phyloP scores from a whole-genome alignment of 92 coral and sea anemone species.

The Metridium senile region DNA sequence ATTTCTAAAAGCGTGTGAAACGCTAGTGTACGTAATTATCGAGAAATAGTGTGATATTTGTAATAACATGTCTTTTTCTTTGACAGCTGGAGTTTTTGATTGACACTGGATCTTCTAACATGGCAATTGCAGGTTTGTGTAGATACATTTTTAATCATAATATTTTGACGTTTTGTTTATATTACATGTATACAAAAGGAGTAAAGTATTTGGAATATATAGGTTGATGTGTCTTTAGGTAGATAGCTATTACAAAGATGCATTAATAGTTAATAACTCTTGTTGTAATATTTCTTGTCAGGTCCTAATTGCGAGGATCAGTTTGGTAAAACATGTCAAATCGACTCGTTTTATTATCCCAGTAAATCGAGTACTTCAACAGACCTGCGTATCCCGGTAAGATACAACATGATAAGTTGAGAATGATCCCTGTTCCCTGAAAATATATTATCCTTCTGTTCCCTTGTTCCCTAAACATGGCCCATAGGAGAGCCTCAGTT shows the following conservation, averaged over 20 bases:
- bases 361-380: slow-evolving; percentile 70
- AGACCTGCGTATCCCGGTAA: slow-evolving; percentile 74
- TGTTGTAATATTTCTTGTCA: slow-evolving; percentile 15
- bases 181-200: no score
- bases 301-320: slow-evolving; percentile 89
- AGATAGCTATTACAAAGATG: no score
- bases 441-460: no score
- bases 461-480: no score
- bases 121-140: slow-evolving; percentile 92
- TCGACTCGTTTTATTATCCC: slow-evolving; percentile 81
- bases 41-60: not conserved
- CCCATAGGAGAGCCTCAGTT: no score
- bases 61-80: not conserved
- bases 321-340: slow-evolving; percentile 72
- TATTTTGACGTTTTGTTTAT: no score
- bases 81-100: slow-evolving; percentile 82
- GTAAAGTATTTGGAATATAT: no score
- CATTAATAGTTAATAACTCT: no score
- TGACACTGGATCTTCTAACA: slow-evolving; percentile 93
- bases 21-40: not conserved
- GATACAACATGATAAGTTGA: not conserved
- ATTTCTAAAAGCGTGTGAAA: no score
- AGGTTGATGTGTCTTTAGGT: no score
- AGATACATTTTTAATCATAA: no score
- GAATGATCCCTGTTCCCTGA: not conserved